Evolutionary conservation across 1,140 invertebrate genomes (phyloP).

Genomic region (Tyrophagus putrescentiae): DNA sequence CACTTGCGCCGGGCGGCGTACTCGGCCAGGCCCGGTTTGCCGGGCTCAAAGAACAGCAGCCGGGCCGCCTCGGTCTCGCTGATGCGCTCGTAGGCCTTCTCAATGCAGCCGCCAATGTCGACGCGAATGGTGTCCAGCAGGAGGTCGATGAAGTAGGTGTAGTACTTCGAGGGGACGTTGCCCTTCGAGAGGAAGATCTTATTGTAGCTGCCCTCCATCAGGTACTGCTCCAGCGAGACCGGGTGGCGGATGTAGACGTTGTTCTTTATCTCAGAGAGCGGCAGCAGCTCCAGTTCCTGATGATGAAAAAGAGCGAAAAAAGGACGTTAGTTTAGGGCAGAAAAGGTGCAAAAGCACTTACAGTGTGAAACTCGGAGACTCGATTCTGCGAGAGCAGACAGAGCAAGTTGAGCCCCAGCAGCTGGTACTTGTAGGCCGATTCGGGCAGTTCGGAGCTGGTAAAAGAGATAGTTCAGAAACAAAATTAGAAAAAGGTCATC

Average conservation of each 20-base stretch:
- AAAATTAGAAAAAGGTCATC: conserved; percentile 7
- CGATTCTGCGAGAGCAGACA: conserved; percentile 90
- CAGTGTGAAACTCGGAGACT: conserved; percentile 94
- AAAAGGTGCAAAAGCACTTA: conserved; percentile 29
- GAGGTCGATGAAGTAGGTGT: conserved; percentile 94
- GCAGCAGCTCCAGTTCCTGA: conserved; percentile 78
- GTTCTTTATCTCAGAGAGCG: conserved; percentile 73
- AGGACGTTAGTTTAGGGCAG: not conserved
- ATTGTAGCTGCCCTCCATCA: conserved; percentile 99
- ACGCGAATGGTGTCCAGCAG: conserved; percentile 83
- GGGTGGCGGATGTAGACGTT: conserved; percentile 92
- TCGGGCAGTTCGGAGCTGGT: conserved; percentile 64
- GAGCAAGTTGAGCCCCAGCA: conserved; percentile 84
- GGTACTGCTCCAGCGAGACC: conserved; percentile 85
- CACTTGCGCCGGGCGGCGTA: conserved; percentile 43
- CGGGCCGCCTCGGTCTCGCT: conserved; percentile 68
- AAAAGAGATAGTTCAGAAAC: conserved; percentile 10
- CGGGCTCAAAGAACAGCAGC: conserved; percentile 67
- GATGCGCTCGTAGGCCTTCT: conserved; percentile 86
- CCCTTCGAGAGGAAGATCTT: conserved; percentile 79
- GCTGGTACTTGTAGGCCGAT: conserved; percentile 84
- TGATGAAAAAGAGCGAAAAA: conserved; percentile 18
- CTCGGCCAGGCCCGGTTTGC: conserved; percentile 50
- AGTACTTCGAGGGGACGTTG: conserved; percentile 88
- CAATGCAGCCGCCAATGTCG: conserved; percentile 90